These are phyloP conservation scores for Ptilonorhynchus violaceus DNA, from an alignment of 2,113 vertebrate genomes.

Conservation along the genomic window DNA sequence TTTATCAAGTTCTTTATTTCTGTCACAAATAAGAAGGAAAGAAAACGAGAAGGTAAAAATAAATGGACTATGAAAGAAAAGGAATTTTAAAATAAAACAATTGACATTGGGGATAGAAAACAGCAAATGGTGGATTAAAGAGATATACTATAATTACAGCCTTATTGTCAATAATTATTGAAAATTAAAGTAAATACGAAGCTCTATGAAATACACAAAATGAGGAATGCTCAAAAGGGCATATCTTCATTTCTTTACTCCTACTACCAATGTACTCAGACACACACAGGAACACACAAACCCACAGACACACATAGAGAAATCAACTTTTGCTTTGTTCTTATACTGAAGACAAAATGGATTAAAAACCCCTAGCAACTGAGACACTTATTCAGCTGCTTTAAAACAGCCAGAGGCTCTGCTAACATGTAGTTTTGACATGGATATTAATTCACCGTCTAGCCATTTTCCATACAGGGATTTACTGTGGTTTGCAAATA, in stretches of 20 bases:
- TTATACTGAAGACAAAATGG: neutral
- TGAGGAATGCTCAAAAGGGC: neutral
- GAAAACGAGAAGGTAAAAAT: neutral
- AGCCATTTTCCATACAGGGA: neutral
- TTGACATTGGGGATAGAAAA: neutral
- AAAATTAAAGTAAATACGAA: neutral
- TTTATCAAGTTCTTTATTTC: neutral
- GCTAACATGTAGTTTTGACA: neutral
- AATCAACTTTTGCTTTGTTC: neutral
- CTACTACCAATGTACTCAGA: neutral
- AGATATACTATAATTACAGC: neutral
- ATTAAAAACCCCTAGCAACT: neutral
- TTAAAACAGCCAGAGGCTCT: neutral
- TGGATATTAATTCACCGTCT: constrained; percentile 15
- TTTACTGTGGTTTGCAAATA: constrained; percentile 11
- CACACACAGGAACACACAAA: neutral
- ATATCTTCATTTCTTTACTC: neutral
- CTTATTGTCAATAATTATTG: neutral
- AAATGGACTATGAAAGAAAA: neutral
- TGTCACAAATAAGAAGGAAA: neutral
- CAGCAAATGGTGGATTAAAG: neutral
- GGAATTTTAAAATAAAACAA: neutral
- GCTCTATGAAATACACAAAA: neutral
- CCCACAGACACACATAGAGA: neutral
- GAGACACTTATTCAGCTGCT: neutral